Percentiles rank a stretch among this genome's conserved stretches.
These are phyloP conservation scores for Festucalex cinctus DNA, from an alignment of 2,113 vertebrate genomes.

Conservation along the genomic window DNA sequence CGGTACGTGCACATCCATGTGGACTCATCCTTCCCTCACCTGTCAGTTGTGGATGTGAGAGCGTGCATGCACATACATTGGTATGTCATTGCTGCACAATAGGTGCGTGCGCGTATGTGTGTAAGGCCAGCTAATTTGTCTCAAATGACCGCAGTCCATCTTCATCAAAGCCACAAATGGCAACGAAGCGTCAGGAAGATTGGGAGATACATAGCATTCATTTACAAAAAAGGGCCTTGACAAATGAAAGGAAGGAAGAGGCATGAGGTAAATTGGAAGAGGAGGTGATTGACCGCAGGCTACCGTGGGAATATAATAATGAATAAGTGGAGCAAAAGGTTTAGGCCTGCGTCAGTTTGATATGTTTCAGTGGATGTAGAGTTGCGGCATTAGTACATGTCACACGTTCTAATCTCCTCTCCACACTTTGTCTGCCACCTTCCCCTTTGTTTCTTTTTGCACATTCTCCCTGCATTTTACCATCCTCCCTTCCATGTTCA, in stretches of 20 bases:
- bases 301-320: slow-evolving; percentile 11
- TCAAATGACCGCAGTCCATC: slow-evolving; percentile 59
- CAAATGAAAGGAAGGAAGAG: slow-evolving; percentile 18
- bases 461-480: neutral
- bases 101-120: slow-evolving; percentile 17
- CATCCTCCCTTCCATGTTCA: neutral
- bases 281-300: slow-evolving; percentile 3
- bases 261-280: slow-evolving; percentile 40
- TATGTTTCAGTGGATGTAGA: slow-evolving; percentile 22
- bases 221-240: slow-evolving; percentile 26
- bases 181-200: slow-evolving; percentile 22
- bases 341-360: slow-evolving; percentile 27
- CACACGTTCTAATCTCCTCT: slow-evolving; percentile 16
- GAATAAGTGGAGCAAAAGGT: slow-evolving; percentile 16
- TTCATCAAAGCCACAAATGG: slow-evolving; percentile 42
- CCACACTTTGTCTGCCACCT: slow-evolving; percentile 20
- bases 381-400: slow-evolving; percentile 19
- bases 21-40: neutral
- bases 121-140: slow-evolving; percentile 51
- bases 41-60: neutral
- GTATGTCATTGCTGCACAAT: neutral
- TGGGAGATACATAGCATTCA: slow-evolving; percentile 36
- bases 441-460: neutral
- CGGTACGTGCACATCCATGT: neutral
- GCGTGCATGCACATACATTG: slow-evolving; percentile 12